Base-by-base conservation (phyloP, 2,888 invertebrate genomes). In the Mesorhabditis spiculigera region DNA sequence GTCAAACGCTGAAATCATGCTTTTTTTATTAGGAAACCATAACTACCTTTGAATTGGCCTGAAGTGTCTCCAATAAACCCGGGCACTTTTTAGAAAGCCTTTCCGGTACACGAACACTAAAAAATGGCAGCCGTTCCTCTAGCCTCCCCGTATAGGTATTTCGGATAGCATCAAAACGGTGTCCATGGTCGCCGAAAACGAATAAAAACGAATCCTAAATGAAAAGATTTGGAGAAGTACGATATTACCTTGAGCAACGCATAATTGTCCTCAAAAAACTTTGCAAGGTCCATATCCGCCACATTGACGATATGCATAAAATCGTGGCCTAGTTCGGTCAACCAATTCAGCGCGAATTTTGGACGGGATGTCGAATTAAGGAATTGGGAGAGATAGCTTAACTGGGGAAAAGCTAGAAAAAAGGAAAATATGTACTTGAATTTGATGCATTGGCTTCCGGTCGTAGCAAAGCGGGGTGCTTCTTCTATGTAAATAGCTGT, bases 151-250 rank as follows among this genome's bases (percentile, higher is more conserved):
- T 71, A 41, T 72, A 65, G 4, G 87, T 86, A 68, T 86, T 81
- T 45, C 87, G 77, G 66, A 87, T 86, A 44, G 79, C 77, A 61
- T 87, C 88, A 70, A 87, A 87, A 41, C 88, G 81, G 75, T 86
- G 86, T 13, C 88, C 88, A 73, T 88, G 88, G 72, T 88, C 88
- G 67, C 87, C 86, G 76, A 86, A 75, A 8, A 86, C 75, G 62
- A 84, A 70, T 0, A 84, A 50, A 65, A 79, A 80, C 4, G 82
- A 74, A 64, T 85, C 73, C 62, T 72, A n/a, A 44, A 61, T 3
- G 0, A 66, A 1, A n/a, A 65, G 1, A 5, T 13, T 42, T 42
- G 3, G 1, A 28, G 58, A 16, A 5, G n/a, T 45, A 8, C n/a
- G 8, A 61, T 10, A 5, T 43, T 8, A 71, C 69, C 45, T 79